Evolutionary conservation across 2,888 invertebrate genomes (phyloP).

Genomic region (Ophioninae sp.): DNA sequence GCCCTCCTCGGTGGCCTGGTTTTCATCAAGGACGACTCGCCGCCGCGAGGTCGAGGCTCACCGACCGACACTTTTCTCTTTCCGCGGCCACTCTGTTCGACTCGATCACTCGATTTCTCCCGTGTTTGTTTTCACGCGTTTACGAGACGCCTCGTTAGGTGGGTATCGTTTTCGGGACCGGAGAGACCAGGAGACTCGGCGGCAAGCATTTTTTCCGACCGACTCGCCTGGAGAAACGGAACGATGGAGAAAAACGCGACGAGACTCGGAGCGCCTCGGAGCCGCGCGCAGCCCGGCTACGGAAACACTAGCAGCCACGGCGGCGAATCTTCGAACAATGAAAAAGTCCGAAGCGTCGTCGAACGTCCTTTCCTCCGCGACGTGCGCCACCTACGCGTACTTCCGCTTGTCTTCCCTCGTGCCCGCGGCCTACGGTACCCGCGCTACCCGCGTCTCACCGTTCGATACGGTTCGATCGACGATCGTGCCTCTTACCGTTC

Average conservation of each 20-base stretch:
- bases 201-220: too few species aligned
- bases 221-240: too few species aligned
- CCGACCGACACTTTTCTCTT: constrained; percentile 30
- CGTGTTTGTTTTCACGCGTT: not conserved
- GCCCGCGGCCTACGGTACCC: constrained; percentile 48
- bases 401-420: constrained; percentile 68
- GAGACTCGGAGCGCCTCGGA: too few species aligned
- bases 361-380: constrained; percentile 64
- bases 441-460: constrained; percentile 67
- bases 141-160: too few species aligned
- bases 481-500: constrained; percentile 71
- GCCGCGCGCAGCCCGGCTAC: constrained; percentile 26
- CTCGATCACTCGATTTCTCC: not conserved
- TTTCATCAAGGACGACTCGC: constrained; percentile 72
- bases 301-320: constrained; percentile 71
- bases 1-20: constrained; percentile 69
- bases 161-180: too few species aligned
- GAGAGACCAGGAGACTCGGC: too few species aligned
- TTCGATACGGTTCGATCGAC: constrained; percentile 75
- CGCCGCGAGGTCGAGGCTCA: constrained; percentile 1
- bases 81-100: not conserved
- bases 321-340: constrained; percentile 77
- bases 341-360: constrained; percentile 70
- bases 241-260: too few species aligned
- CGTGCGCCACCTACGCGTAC: constrained; percentile 69